Base-by-base conservation (phyloP, 2,113 vertebrate species). In the Toxotes chatareus region DNA sequence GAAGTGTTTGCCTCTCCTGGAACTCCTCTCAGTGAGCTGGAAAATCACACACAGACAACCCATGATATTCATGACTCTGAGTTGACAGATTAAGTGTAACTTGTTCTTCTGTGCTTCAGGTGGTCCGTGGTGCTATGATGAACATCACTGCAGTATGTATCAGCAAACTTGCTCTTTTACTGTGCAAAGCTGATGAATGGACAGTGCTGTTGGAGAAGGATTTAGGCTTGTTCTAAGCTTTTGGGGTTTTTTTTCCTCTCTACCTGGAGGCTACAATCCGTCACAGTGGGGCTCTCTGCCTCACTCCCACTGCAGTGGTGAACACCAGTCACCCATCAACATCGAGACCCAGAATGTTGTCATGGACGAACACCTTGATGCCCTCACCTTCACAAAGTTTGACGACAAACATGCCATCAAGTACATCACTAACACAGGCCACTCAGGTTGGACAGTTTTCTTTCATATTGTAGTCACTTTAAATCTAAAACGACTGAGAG, bases 311-410 rank as follows among this genome's bases (percentile, higher is more conserved):
- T 93, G 91, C 16, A 81, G 0, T 0, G 86, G 80, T 1, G 0
- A 70, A 2, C 8, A 21, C 0, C 94, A 94, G 77, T 94, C 93
- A 13, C 92, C 92, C 3, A 19, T 95, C 36, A 68, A 94, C 80
- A 94, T 95, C 5, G 56, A 82, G 4, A 73, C 73, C 1, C 1
- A 67, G 0, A 31, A 11, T 0, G 31, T 56, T 0, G 32, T 38
- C 46, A 0, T 1, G 12, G 47, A 92, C 4, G 1, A 60, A 2
- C 1, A 1, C 0, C 92, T 94, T 0, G 12, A 11, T 1, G 12
- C 42, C 14, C 92, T 95, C 59, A 49, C 0, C 1, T 93, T 71
- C 21, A 78, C 3, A 27, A 56, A 88, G 7, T 93, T 93, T 80
- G 80, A 88, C 10, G 12, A 91, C 66, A 90, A 88, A 60, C 31